Conservation (phyloP, 1,140 invertebrate genomes). For the Trialeurodes vaporariorum region DNA sequence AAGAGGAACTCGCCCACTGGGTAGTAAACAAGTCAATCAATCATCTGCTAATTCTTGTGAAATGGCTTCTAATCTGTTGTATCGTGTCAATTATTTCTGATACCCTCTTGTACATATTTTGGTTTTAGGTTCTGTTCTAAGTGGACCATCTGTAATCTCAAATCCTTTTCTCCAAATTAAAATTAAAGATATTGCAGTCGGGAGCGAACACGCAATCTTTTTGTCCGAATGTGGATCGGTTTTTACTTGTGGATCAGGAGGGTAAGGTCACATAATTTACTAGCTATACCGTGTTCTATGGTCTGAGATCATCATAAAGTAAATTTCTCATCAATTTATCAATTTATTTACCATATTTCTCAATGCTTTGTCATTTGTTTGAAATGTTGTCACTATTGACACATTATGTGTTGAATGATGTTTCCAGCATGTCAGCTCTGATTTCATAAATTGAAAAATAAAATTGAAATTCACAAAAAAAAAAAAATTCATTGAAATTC, state of each 20-base stretch:
- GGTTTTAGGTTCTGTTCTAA: neutral
- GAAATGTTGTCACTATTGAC: neutral
- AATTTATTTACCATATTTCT: no score
- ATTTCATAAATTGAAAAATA: conserved; percentile 5
- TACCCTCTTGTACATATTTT: neutral
- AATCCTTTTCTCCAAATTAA: conserved; percentile 11
- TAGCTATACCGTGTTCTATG: no score
- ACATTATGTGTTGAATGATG: neutral
- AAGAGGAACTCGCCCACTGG: no score
- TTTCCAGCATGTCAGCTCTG: neutral
- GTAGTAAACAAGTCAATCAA: neutral
- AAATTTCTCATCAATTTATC: no score
- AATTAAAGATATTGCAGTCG: conserved; percentile 49
- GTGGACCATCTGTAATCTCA: neutral
- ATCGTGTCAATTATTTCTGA: neutral
- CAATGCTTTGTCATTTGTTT: no score
- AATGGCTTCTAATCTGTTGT: neutral
- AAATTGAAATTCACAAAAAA: neutral
- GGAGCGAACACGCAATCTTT: conserved; percentile 64
- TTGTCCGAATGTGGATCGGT: conserved; percentile 57
- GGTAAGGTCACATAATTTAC: no score
- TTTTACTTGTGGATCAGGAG: conserved; percentile 68
- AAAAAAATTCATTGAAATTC: neutral
- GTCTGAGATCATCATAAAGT: no score
- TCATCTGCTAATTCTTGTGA: neutral